Conservation (phyloP, 2,888 invertebrate species). For the Agriopis aurantiaria region DNA sequence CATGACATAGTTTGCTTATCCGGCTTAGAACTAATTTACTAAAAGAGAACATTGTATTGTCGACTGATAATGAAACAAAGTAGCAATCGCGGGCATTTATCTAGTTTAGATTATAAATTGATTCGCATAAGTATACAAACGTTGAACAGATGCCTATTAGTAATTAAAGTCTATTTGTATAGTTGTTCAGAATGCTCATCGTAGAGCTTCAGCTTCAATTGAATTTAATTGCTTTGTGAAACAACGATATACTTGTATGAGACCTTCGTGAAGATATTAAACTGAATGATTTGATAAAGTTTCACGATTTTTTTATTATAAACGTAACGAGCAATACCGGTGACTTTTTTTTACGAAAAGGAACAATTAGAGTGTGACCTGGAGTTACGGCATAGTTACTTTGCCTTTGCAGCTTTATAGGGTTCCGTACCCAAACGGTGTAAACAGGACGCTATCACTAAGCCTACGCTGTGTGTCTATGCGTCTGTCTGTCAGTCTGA, state of each 20-base stretch:
- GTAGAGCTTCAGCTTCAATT: slow-evolving; percentile 12
- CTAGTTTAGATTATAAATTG: no score
- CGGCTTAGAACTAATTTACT: background rate
- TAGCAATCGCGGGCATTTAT: background rate
- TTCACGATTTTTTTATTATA: background rate
- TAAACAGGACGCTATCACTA: no score
- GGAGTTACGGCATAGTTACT: no score
- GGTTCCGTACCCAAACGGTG: no score
- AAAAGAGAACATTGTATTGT: background rate
- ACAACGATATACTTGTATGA: background rate
- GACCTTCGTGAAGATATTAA: background rate
- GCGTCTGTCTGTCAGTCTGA: no score
- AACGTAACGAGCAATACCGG: no score
- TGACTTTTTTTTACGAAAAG: no score
- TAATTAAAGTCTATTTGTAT: background rate
- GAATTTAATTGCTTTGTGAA: slow-evolving; percentile 9
- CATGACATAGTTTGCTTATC: background rate
- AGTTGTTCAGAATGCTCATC: background rate
- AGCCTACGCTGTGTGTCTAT: no score
- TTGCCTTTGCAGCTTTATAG: no score
- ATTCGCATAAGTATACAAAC: background rate
- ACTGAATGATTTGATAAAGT: background rate
- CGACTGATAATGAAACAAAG: background rate
- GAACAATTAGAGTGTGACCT: no score
- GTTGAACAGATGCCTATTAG: background rate